Conservation (phyloP, 2,113 vertebrate species). For the Chinchilla lanigera region DNA sequence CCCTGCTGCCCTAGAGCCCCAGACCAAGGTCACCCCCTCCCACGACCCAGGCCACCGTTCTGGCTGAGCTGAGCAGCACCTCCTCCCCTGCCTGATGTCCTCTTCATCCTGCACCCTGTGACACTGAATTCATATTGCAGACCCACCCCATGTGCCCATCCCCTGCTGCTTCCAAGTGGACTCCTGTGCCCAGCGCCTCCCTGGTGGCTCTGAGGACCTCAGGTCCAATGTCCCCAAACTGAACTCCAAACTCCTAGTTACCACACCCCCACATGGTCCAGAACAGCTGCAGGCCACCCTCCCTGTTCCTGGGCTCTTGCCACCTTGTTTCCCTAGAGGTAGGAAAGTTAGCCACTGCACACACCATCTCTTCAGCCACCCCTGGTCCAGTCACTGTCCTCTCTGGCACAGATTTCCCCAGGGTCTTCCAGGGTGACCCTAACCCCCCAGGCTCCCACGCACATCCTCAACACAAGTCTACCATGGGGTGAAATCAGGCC, state of each 20-base stretch:
- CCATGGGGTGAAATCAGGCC: not conserved
- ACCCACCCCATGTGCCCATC: not conserved
- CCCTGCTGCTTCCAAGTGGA: too few relatives aligned
- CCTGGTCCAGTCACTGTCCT: not conserved
- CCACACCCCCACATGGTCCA: not conserved
- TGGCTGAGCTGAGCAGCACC: not conserved
- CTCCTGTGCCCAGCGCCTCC: not conserved
- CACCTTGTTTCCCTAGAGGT: not conserved
- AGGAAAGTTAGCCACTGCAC: not conserved
- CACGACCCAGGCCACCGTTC: not conserved
- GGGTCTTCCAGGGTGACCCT: not conserved
- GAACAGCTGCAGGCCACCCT: not conserved
- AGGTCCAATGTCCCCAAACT: not conserved
- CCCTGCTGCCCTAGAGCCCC: not conserved
- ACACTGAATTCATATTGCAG: not conserved
- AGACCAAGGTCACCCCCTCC: not conserved
- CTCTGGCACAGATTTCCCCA: not conserved
- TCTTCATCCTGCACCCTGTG: not conserved
- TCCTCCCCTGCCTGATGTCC: not conserved
- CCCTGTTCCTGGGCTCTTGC: not conserved
- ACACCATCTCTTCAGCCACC: not conserved
- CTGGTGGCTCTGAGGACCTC: not conserved
- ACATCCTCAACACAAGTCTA: not conserved
- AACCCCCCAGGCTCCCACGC: not conserved
- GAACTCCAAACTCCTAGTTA: not conserved